Conservation (phyloP, 2,888 invertebrate genomes). For the Diarsia brunnea region DNA sequence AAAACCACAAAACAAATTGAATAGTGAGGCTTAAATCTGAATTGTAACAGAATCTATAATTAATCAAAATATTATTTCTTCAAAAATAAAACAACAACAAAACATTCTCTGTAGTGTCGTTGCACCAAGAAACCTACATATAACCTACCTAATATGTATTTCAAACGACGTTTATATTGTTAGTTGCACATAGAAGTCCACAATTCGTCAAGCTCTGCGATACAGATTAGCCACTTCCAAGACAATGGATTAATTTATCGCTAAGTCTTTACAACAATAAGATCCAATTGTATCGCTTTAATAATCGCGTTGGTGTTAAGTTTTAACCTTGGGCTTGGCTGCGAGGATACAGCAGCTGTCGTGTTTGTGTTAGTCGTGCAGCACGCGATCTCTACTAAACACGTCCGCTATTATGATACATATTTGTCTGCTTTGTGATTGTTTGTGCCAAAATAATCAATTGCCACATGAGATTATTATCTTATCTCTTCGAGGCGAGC, state of each 20-base stretch:
- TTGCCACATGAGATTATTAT: constrained; percentile 19
- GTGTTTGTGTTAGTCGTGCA: constrained; percentile 56
- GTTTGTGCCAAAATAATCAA: constrained; percentile 51
- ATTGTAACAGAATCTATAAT: too few relatives aligned
- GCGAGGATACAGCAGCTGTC: constrained; percentile 56
- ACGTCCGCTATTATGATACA: constrained; percentile 41
- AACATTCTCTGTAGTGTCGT: not conserved
- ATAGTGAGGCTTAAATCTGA: not conserved
- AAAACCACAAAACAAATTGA: constrained; percentile 17
- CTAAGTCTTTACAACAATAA: constrained; percentile 52
- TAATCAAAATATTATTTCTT: not conserved
- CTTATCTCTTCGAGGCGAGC: constrained; percentile 24
- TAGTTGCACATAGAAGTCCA: constrained; percentile 5
- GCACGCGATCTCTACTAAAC: constrained; percentile 67
- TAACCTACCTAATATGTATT: not conserved
- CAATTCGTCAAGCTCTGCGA: constrained; percentile 38
- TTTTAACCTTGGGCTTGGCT: constrained; percentile 64
- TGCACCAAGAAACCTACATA: not conserved
- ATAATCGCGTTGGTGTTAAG: constrained; percentile 56
- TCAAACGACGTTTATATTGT: constrained; percentile 11
- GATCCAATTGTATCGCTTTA: constrained; percentile 60
- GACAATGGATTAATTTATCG: constrained; percentile 64
- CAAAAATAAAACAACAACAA: not conserved
- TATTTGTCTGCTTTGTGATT: constrained; percentile 35
- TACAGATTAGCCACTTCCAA: constrained; percentile 44